phyloP scores from a whole-genome alignment of 1,140 invertebrate genomes.

The Rhizoglyphus robini region DNA sequence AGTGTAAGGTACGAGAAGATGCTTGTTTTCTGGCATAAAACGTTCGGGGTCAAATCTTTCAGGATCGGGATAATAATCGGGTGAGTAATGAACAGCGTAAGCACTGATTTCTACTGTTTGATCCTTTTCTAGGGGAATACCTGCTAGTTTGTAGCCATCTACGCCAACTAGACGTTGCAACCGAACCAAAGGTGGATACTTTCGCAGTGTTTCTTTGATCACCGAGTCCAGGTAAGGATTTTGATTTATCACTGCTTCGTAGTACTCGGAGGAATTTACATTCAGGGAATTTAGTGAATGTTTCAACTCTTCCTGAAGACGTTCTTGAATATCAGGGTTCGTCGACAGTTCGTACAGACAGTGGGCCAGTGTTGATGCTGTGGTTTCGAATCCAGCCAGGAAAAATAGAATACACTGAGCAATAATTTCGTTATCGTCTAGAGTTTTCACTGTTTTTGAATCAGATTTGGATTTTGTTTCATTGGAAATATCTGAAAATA shows the following conservation, averaged over 20 bases:
- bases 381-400: background rate
- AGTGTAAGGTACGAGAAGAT: conserved; percentile 25
- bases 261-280: background rate
- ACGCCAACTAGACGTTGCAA: conserved; percentile 7
- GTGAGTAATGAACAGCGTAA: conserved; percentile 44
- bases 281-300: background rate
- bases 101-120: conserved; percentile 36
- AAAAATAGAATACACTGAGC: conserved; percentile 8
- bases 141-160: background rate
- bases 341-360: background rate
- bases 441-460: no score
- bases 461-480: background rate
- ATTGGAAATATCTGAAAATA: background rate
- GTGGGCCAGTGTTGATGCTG: conserved; percentile 35
- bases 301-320: conserved; percentile 35
- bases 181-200: conserved; percentile 32
- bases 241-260: conserved; percentile 3
- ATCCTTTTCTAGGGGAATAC: conserved; percentile 29
- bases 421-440: background rate
- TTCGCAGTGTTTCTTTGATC: conserved; percentile 34
- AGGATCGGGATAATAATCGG: conserved; percentile 43
- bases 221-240: conserved; percentile 32
- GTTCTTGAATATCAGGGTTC: conserved; percentile 34
- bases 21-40: conserved; percentile 20
- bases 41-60: conserved; percentile 43